Conservation (phyloP, 1,140 invertebrate species). For the Harpegnathos saltator region DNA sequence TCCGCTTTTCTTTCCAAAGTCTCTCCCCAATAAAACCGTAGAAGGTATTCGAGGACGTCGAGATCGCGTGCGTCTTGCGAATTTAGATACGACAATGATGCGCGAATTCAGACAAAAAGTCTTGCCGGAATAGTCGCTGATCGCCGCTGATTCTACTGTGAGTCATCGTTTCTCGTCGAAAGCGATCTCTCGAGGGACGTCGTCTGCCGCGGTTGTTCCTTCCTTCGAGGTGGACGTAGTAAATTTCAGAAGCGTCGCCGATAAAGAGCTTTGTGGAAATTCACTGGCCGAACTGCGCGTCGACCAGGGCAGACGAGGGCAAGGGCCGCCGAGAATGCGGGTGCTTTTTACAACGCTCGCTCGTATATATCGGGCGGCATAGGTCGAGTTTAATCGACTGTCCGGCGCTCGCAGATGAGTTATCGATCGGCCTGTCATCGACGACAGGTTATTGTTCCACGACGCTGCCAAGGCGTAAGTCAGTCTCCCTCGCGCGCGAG, state of each 20-base stretch:
- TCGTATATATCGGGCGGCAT: conserved; percentile 27
- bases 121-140: no score
- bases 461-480: conserved; percentile 58
- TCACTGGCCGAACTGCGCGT: conserved; percentile 33
- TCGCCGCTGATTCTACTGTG: no score
- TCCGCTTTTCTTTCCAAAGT: no score
- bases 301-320: conserved; percentile 52
- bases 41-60: no score
- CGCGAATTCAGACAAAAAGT: no score
- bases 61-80: no score
- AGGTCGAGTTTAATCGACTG: conserved; percentile 67
- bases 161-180: no score
- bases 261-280: conserved; percentile 11
- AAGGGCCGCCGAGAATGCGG: conserved; percentile 49
- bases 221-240: background rate
- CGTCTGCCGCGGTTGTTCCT: background rate
- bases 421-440: conserved; percentile 70
- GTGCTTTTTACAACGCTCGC: conserved; percentile 55
- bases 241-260: conserved; percentile 18
- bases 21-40: background rate
- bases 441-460: conserved; percentile 72
- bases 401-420: conserved; percentile 63
- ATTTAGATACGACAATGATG: no score
- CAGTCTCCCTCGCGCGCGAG: conserved; percentile 54
- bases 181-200: no score